phyloP scores from a whole-genome alignment of 1,140 invertebrate genomes.

The Musca domestica region DNA sequence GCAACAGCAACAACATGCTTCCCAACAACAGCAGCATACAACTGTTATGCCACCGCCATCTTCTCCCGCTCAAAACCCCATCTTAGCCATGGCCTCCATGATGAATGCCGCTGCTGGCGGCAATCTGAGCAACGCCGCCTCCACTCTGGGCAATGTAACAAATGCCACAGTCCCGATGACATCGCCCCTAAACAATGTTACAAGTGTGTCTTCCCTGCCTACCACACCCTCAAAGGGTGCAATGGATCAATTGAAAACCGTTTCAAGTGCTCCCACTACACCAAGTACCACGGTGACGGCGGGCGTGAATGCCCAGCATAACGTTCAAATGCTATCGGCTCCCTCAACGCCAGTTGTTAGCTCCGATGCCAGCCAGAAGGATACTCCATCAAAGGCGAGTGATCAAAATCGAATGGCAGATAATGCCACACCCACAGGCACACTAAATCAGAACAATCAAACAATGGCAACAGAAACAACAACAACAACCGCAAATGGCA shows the following conservation, averaged over 20 bases:
- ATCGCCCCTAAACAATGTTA: constrained; percentile 25
- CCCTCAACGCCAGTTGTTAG: constrained; percentile 10
- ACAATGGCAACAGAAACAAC: background rate
- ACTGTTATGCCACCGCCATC: constrained; percentile 35
- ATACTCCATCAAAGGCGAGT: background rate
- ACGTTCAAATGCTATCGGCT: background rate
- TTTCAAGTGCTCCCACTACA: constrained; percentile 10
- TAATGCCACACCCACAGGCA: background rate
- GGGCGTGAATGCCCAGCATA: background rate
- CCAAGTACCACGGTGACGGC: background rate
- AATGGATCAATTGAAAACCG: constrained; percentile 28
- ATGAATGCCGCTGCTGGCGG: constrained; percentile 31
- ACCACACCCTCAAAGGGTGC: constrained; percentile 31
- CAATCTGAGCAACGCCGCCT: constrained; percentile 27
- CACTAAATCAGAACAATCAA: background rate
- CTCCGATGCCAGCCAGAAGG: background rate
- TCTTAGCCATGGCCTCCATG: constrained; percentile 51
- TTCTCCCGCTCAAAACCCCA: constrained; percentile 46
- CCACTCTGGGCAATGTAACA: constrained; percentile 55
- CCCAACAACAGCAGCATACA: constrained; percentile 42
- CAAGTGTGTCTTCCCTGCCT: constrained; percentile 29
- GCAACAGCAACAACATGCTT: constrained; percentile 14
- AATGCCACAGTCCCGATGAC: constrained; percentile 54
- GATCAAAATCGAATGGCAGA: background rate
- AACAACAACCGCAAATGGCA: background rate